Percentiles rank a stretch among this genome's conserved stretches.
These are phyloP conservation scores for Threskiornis aethiopicus DNA, from an alignment of 2,797 vertebrate genomes.

Conservation along the genomic window DNA sequence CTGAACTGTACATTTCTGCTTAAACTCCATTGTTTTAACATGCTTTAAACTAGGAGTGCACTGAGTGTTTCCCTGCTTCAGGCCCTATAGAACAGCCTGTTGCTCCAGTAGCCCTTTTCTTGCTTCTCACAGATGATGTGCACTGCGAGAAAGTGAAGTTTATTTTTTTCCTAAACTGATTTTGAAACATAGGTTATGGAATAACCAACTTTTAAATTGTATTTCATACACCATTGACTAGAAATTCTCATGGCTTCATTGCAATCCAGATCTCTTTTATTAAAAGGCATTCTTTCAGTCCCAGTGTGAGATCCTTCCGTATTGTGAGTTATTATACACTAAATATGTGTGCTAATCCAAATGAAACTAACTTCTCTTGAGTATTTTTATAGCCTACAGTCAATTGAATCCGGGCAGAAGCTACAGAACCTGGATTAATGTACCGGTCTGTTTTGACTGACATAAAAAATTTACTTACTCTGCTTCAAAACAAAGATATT, in stretches of 20 bases:
- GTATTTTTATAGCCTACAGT: constrained; percentile 53
- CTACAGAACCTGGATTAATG: constrained; percentile 36
- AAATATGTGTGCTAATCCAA: constrained; percentile 61
- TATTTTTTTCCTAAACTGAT: constrained; percentile 8
- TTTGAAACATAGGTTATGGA: constrained; percentile 34
- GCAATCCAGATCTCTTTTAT: constrained; percentile 53
- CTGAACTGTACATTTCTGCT: neutral
- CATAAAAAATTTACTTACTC: constrained; percentile 56
- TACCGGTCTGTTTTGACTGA: constrained; percentile 40
- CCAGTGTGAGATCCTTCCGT: constrained; percentile 15
- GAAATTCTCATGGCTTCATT: constrained; percentile 56
- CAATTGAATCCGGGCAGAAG: constrained; percentile 38
- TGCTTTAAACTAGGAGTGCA: neutral
- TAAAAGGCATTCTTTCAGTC: constrained; percentile 53
- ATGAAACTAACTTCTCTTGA: constrained; percentile 56
- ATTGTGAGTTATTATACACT: constrained; percentile 56
- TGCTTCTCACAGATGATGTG: neutral
- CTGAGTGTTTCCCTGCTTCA: neutral
- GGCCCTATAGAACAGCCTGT: neutral
- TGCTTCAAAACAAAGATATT: constrained; percentile 25
- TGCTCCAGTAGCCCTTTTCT: neutral
- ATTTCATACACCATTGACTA: constrained; percentile 62
- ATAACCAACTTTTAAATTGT: constrained; percentile 53
- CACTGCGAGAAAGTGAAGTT: neutral
- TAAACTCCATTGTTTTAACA: neutral